Evolutionary conservation across 2,888 invertebrate species (phyloP).

Genomic region (Litoditis marina): DNA sequence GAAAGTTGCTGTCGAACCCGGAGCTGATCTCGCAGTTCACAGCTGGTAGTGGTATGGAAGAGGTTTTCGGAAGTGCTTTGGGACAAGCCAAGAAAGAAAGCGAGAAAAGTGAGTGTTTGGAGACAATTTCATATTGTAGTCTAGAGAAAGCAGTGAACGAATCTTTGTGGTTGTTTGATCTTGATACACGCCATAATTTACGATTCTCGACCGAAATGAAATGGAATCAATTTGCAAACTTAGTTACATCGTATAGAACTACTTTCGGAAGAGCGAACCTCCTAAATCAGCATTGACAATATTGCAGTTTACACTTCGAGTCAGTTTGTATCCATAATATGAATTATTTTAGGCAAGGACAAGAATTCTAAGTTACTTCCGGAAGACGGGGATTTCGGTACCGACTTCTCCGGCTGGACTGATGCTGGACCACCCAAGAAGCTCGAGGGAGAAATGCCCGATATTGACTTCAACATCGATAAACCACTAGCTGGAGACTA

Average conservation of each 20-base stretch:
- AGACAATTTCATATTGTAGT: not conserved
- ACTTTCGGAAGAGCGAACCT: no score
- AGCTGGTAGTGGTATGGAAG: conserved; percentile 42
- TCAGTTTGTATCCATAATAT: no score
- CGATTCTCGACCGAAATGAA: no score
- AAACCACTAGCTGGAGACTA: conserved; percentile 34
- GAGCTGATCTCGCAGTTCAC: conserved; percentile 58
- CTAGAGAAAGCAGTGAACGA: no score
- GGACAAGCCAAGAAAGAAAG: conserved; percentile 39
- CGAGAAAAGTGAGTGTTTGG: conserved; percentile 12
- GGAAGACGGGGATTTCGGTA: conserved; percentile 56
- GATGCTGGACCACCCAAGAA: conserved; percentile 43
- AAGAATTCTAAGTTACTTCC: conserved; percentile 39
- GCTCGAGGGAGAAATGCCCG: conserved; percentile 16
- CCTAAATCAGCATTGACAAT: no score
- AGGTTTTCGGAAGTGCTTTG: conserved; percentile 44
- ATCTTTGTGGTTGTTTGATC: no score
- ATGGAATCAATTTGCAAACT: no score
- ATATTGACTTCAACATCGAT: conserved; percentile 39
- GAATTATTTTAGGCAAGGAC: conserved; percentile 19
- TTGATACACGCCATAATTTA: no score
- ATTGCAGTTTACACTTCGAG: no score
- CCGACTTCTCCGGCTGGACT: conserved; percentile 54
- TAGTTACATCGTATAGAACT: no score
- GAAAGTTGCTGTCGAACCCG: conserved; percentile 57